Percentiles rank a stretch among this genome's conserved stretches.
Conservation (phyloP, 2,113 vertebrate genomes). For the Cavia aperea region DNA sequence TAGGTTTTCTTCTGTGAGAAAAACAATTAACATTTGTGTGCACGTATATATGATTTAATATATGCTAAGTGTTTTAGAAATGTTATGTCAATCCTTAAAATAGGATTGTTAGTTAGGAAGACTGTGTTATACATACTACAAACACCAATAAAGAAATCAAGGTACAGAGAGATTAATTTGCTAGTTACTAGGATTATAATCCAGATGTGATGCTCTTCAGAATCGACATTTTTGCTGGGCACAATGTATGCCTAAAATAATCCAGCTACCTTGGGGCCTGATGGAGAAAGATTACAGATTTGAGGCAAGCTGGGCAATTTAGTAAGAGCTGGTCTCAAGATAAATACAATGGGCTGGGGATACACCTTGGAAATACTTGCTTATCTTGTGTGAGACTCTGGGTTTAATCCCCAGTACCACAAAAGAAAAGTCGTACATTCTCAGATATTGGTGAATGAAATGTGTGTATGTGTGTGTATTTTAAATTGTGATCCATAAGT, state of each 20-base stretch:
- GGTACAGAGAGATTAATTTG: background rate
- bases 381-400: background rate
- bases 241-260: background rate
- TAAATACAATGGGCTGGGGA: background rate
- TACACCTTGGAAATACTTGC: background rate
- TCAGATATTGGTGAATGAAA: background rate
- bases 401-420: background rate
- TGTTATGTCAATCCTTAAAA: constrained; percentile 10
- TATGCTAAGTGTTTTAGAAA: background rate
- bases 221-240: background rate
- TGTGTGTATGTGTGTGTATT: background rate
- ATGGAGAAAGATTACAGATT: background rate
- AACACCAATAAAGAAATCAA: background rate
- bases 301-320: background rate
- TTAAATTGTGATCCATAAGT: constrained; percentile 20
- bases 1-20: background rate
- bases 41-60: background rate
- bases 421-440: background rate
- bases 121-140: background rate
- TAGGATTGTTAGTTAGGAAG: background rate
- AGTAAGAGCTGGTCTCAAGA: background rate
- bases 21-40: background rate
- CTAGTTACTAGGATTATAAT: constrained; percentile 14
- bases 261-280: background rate
- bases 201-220: background rate